Percentiles rank a stretch among this genome's conserved stretches.
phyloP scores from a whole-genome alignment of 2,888 invertebrate species.

The Tolmerus cingulatus region DNA sequence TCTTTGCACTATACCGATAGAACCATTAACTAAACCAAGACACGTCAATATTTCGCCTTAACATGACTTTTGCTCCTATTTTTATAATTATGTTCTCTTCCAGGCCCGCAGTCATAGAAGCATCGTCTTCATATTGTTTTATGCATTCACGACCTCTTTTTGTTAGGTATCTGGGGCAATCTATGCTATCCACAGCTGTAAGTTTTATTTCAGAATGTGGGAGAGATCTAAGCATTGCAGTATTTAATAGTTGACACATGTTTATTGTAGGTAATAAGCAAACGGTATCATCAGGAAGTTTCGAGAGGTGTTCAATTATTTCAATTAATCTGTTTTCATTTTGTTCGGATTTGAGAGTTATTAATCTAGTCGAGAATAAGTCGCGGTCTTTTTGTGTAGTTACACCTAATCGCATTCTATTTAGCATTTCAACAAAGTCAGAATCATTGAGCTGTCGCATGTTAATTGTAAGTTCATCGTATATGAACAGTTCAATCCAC shows the following conservation, averaged over 20 bases:
- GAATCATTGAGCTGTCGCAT: background rate
- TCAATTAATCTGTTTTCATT: background rate
- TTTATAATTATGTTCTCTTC: background rate
- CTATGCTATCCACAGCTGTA: slow-evolving; percentile 11
- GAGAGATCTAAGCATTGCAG: slow-evolving; percentile 10
- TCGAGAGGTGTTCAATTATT: background rate
- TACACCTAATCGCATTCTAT: background rate
- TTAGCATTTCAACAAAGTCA: background rate
- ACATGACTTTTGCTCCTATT: background rate
- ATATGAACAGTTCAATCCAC: background rate
- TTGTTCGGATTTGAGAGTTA: background rate
- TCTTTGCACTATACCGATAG: background rate
- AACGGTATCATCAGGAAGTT: background rate
- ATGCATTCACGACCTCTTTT: background rate
- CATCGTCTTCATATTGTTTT: background rate
- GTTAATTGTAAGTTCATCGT: slow-evolving; percentile 4
- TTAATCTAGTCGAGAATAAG: background rate
- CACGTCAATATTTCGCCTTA: background rate
- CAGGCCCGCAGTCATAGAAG: background rate
- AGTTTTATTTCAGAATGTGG: background rate
- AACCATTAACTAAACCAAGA: background rate
- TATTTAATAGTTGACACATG: slow-evolving; percentile 43
- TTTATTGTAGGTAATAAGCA: slow-evolving; percentile 42
- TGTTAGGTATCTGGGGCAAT: background rate
- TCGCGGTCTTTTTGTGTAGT: background rate